phyloP scores from a whole-genome alignment of 2,113 vertebrate species.

The Cyprinodon tularosa region DNA sequence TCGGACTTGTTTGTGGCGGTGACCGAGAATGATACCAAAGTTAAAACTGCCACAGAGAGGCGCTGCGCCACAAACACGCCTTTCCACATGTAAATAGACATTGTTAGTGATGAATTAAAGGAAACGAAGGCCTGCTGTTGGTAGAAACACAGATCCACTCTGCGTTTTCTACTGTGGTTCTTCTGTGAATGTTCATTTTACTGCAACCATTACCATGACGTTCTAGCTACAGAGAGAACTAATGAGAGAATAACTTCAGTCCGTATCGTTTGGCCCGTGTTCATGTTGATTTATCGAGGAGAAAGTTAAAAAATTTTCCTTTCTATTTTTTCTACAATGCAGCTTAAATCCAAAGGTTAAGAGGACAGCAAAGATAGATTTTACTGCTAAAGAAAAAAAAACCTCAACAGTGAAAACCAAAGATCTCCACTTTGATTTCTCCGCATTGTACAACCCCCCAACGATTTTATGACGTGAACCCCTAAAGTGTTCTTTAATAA shows the following conservation, averaged over 20 bases:
- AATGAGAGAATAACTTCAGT: slow-evolving; percentile 47
- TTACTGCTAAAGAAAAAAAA: slow-evolving; percentile 74
- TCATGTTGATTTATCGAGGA: slow-evolving; percentile 39
- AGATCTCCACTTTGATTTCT: slow-evolving; percentile 76
- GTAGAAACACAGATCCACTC: slow-evolving; percentile 57
- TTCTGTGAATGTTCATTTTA: slow-evolving; percentile 71
- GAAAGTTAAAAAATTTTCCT: slow-evolving; percentile 56
- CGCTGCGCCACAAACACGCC: slow-evolving; percentile 46
- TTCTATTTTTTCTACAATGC: slow-evolving; percentile 79
- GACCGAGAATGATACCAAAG: slow-evolving; percentile 79
- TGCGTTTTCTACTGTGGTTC: slow-evolving; percentile 68
- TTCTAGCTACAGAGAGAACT: slow-evolving; percentile 22
- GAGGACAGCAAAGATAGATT: slow-evolving; percentile 78
- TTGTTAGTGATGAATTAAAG: slow-evolving; percentile 63
- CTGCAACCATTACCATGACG: slow-evolving; percentile 48
- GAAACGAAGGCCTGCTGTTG: slow-evolving; percentile 44
- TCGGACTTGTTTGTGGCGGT: slow-evolving; percentile 54
- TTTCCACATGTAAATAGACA: slow-evolving; percentile 72
- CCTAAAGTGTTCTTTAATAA: slow-evolving; percentile 63
- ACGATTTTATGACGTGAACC: slow-evolving; percentile 59
- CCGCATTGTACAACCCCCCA: slow-evolving; percentile 54
- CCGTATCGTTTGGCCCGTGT: slow-evolving; percentile 48
- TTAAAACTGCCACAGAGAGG: slow-evolving; percentile 63
- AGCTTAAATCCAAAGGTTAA: slow-evolving; percentile 86
- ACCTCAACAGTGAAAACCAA: slow-evolving; percentile 86